Evolutionary conservation across 2,113 vertebrate species (phyloP).

Genomic region (Tachuris rubrigastra): DNA sequence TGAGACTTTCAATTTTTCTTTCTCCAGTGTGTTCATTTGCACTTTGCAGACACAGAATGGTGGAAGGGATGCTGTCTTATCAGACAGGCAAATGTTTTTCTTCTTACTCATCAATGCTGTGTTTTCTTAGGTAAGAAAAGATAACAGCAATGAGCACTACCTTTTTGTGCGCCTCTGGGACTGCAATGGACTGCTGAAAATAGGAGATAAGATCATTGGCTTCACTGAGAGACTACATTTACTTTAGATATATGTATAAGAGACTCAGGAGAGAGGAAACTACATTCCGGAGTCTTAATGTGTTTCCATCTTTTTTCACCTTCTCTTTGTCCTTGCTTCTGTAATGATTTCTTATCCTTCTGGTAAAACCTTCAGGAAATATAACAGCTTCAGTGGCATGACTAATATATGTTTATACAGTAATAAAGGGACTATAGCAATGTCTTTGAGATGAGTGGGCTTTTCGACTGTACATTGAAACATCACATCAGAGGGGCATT

Average conservation of each 20-base stretch:
- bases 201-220: constrained; percentile 19
- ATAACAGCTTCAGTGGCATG: background rate
- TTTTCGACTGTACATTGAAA: constrained; percentile 29
- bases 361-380: background rate
- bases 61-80: constrained; percentile 12
- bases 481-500: background rate
- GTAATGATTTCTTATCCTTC: background rate
- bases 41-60: background rate
- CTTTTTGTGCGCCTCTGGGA: background rate
- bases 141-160: constrained; percentile 31
- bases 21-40: background rate
- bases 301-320: background rate
- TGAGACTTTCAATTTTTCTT: background rate
- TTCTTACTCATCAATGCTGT: background rate
- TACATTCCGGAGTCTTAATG: constrained; percentile 11
- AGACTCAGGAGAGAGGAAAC: background rate
- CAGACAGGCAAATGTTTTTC: background rate
- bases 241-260: background rate
- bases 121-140: constrained; percentile 10
- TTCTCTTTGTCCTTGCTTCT: background rate
- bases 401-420: background rate
- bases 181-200: background rate
- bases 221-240: background rate
- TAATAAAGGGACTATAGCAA: background rate
- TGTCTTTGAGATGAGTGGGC: background rate